Base-by-base conservation (phyloP, 2,888 invertebrate genomes). In the Diaprepes abbreviatus region DNA sequence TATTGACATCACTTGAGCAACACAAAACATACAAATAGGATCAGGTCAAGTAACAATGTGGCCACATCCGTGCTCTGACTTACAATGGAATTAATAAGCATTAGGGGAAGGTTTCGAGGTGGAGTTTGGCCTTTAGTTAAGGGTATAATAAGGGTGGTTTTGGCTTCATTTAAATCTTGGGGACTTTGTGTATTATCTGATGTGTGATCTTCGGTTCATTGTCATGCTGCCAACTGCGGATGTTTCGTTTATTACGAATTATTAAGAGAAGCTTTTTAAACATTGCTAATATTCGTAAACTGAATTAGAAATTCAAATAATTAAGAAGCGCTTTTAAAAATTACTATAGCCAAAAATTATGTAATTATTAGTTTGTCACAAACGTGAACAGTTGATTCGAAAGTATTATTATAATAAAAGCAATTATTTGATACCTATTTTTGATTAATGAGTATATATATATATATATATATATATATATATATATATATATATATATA, bases 11-110 rank as follows among this genome's bases (percentile, higher is more conserved):
- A 63, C 70, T 71, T 71, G 62, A 71, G 58, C 66, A 43, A 74
- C 75, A 76, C 73, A 76, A 76, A 74, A 74, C 69, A 71, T 76
- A 76, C 75, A 77, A 76, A 77, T 77, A 74, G 75, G 75, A 77
- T 78, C 76, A 78, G 77, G 75, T 77, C 74, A 75, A 63, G 70
- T 78, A 76, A 76, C 78, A 77, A 74, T 77, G 77, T 78, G 76
- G 75, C 75, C 76, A 75, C 75, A 70, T 57, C 72, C 74, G 76
- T 74, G 72, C 72, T 72, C 57, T 48, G 67, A 73, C 73, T 65
- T 58, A 76, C 77, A 78, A 77, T 75, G 57, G 74, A 71, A 75
- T 71, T 68, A 71, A 69, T 70, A 74, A 65, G 65, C 63, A 50
- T 66, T 65, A 69, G 68, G 71, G 71, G 71, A 54, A 43, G 14